Evolutionary conservation across 1,140 invertebrate genomes (phyloP), one percentile per base, ranked within the genome.

Genomic region (Hylyphantes graminicola): DNA sequence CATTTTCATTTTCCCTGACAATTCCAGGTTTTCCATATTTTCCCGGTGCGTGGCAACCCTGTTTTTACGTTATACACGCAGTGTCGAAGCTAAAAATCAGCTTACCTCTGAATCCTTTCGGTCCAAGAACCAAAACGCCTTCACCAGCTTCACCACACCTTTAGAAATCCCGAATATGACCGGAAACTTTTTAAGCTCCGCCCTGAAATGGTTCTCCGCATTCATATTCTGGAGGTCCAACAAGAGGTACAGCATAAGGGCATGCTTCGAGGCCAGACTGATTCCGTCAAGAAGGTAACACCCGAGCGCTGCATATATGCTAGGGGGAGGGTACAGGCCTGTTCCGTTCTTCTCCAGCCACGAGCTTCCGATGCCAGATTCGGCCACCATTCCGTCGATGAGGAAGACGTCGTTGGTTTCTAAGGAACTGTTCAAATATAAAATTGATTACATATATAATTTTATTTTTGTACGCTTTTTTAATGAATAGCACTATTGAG

Each of bases 101-200:
- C 65, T 85, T 87, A 90, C 89, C 82, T 91, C 89, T 87, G 92
- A 94, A 88, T 96, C 93, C 85, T 93, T 93, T 86, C 96, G 94
- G 90, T 97, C 96, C 12, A 97, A 90, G 70, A 94, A 91, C 95
- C 95, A 97, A 88, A 96, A 94, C 0, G 94, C 95, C 87, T 95
- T 94, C 0, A 94, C 93, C 0, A 95, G 91, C 88, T 95, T 95
- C 4, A 94, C 93, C 1, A 93, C 87, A 21, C 92, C 93, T 55
- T 92, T 92, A 79, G 92, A 93, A 12, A 94, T 88, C 70, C 93
- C 92, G 86, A 96, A 96, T 61, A 94, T 92, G 0, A 93, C 92
- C 7, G 94, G 94, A 89, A 95, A 96, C 86, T 93, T 93, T 78
- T 94, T 93, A 8, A 96, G 88, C 72, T 93, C 90, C 85, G 93